Evolutionary conservation across 2,113 vertebrate species (phyloP), one percentile per base, ranked within the genome.

Genomic region (Sminthopsis crassicaudata): DNA sequence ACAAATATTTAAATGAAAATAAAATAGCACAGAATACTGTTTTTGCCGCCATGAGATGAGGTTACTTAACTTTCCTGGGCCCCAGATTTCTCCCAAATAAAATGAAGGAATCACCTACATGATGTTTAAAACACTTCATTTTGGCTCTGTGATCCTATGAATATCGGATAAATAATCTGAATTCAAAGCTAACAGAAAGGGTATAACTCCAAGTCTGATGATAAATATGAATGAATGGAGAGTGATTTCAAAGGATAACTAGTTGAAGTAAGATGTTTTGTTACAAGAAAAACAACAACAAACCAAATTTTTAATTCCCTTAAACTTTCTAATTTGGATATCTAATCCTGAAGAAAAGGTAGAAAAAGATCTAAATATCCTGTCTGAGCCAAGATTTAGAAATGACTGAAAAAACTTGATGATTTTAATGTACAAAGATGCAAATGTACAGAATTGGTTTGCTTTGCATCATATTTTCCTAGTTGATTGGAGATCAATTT

Each of bases 401-500:
- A 89, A 89, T 90, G 90, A 25, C 94, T 53, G 36, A 0, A 36
- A 46, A 53, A 27, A 91, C 91, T 60, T 24, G 46, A 93, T 90
- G 30, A 89, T 92, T 96, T 55, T 76, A 14, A n/a, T 76, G 36
- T 76, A 36, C 14, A 76, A 76, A 76, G 60, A 89, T 90, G n/a
- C 42, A 23, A 89, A 50, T 91, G 92, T 94, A 60, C 92, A 92
- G 94, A 94, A 95, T 89, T 89, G 93, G 92, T 88, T 96, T 93
- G 76, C 0, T 7, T 92, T 60, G 94, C 60, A 93, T 95, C 92
- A 96, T 42, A 50, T 96, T 95, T 96, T 48, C 53, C n/a, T 50
- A 26, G 88, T 50, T 94, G 96, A 96, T 2, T 94, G 96, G 95
- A 97, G 97, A 96, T 90, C 51, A 97, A 97, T 19, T n/a, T n/a